A percentile compares a stretch with the other conserved stretches of the same genome.
Conservation (phyloP, 2,797 vertebrate genomes). For the Sandelia bainsii region DNA sequence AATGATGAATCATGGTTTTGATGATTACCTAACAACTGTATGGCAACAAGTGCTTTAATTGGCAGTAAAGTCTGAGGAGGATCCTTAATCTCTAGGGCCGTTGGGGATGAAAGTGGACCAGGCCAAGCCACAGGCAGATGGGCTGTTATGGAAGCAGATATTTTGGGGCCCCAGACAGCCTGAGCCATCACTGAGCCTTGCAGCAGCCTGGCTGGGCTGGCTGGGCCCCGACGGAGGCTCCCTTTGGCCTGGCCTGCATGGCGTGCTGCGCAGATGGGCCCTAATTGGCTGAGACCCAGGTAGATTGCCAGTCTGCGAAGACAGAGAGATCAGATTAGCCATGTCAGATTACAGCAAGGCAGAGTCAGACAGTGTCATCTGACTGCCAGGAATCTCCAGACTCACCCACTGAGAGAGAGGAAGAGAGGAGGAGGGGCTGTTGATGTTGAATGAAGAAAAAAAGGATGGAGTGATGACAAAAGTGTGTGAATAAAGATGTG, state of each 20-base stretch:
- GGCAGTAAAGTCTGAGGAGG: slow-evolving; percentile 33
- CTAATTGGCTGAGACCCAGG: slow-evolving; percentile 77
- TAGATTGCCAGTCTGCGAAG: slow-evolving; percentile 64
- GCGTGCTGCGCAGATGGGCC: slow-evolving; percentile 65
- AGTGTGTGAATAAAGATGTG: not conserved
- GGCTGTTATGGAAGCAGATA: slow-evolving; percentile 70
- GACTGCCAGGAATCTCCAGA: slow-evolving; percentile 55
- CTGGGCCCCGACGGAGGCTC: slow-evolving; percentile 37
- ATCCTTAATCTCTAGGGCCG: slow-evolving; percentile 55
- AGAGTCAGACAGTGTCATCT: slow-evolving; percentile 63
- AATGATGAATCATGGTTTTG: slow-evolving; percentile 35
- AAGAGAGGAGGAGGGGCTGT: slow-evolving; percentile 1
- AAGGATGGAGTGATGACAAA: not conserved
- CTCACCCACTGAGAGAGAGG: slow-evolving; percentile 63
- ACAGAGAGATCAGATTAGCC: slow-evolving; percentile 75
- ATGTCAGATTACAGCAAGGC: slow-evolving; percentile 75
- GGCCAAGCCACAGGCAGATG: slow-evolving; percentile 72
- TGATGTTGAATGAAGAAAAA: not conserved
- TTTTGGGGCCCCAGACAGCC: slow-evolving; percentile 64
- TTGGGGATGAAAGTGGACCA: slow-evolving; percentile 76
- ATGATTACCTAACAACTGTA: slow-evolving; percentile 58
- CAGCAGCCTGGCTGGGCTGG: slow-evolving; percentile 22
- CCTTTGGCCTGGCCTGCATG: slow-evolving; percentile 40
- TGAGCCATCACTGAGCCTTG: slow-evolving; percentile 57
- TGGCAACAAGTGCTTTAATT: slow-evolving; percentile 57